Evolutionary conservation across 2,113 vertebrate genomes (phyloP), one percentile per base, ranked within the genome.

Genomic region (Trachemys scripta): DNA sequence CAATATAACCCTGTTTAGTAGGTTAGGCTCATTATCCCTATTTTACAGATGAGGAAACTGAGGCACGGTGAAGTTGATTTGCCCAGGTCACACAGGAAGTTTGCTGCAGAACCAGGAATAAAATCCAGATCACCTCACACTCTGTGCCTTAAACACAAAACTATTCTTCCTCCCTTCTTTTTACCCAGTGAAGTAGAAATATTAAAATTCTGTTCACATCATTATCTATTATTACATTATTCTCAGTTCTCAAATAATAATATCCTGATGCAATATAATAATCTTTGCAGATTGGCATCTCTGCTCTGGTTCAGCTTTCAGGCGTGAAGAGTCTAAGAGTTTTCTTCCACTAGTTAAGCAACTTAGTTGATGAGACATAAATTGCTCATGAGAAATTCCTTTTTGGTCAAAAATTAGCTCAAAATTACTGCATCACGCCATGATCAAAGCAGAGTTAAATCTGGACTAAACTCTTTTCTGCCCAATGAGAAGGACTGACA

Each of bases 381-480:
- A 95, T 45, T 75, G 25, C 24, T 80, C 75, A 59, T 51, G 72
- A 90, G 5, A 87, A 86, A 31, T 75, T 85, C 78, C 86, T 85
- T 89, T 24, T 22, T 80, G 51, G 92, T 93, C 42, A 78, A 89
- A 95, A 47, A 5, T 78, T 92, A 89, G n/a, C 89, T 95, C 62
- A 92, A 84, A 93, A 93, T 91, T 0, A 91, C 95, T 96, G 91
- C 82, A 95, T 72, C 82, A 81, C 7, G 17, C 2, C 38, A 72
- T 0, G 57, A 96, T 95, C 93, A 95, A 96, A 96, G 96, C 57
- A 78, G 3, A 54, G 20, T 57, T 90, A 93, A 96, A 89, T 79
- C 54, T 87, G 49, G 87, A 89, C 54, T 92, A 96, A 90, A 91
- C 82, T 91, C 96, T 88, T 75, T 96, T 86, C 90, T 93, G 82